These are phyloP conservation scores for Atlantisia rogersi DNA, from an alignment of 2,113 vertebrate species.

Conservation along the genomic window DNA sequence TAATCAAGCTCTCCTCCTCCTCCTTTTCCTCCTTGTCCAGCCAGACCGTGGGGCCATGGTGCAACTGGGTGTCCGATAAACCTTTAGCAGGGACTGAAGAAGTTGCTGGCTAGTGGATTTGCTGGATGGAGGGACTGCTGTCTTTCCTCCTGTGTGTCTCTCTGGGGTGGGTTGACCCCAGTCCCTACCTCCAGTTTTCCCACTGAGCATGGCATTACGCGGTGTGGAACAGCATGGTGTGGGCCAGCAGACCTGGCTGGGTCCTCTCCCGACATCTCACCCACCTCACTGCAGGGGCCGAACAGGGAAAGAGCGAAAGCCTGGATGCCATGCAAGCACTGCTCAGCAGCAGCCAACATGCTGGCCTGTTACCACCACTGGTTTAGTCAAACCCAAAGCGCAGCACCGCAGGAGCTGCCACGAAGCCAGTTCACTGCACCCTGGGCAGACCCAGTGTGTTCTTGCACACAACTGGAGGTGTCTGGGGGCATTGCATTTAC, in stretches of 20 bases:
- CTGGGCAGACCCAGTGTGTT: background rate
- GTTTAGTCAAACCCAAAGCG: background rate
- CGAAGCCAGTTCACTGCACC: background rate
- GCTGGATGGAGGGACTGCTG: background rate
- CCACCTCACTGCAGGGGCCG: background rate
- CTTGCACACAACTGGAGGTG: background rate
- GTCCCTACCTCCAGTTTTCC: background rate
- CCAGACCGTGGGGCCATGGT: background rate
- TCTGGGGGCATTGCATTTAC: background rate
- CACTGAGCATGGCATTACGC: background rate
- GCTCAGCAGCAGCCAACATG: background rate
- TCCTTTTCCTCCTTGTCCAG: background rate
- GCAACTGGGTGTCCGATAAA: background rate
- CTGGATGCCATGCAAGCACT: background rate
- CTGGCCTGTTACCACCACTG: rapidly evolving
- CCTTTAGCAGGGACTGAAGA: background rate
- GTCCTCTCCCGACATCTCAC: background rate
- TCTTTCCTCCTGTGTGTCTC: background rate
- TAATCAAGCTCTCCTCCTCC: background rate
- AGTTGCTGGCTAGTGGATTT: background rate
- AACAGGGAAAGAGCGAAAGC: background rate
- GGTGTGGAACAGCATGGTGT: background rate
- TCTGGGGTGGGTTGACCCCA: background rate
- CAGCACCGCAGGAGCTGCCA: background rate
- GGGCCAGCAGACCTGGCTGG: background rate